Conservation (phyloP, 1,140 invertebrate genomes). For the Teleogryllus occipitalis region DNA sequence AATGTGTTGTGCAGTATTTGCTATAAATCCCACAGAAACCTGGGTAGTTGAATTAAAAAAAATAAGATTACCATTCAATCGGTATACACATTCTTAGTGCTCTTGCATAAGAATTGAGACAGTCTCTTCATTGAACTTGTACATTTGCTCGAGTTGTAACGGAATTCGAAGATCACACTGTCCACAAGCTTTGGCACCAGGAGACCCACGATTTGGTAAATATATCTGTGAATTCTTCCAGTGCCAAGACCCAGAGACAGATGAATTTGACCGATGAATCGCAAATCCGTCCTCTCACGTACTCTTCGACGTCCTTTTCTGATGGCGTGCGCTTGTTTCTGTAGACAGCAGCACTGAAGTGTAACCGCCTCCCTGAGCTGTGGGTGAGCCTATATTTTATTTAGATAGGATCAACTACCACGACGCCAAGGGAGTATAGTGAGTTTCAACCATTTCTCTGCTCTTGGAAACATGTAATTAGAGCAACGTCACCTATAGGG, state of each 20-base stretch:
- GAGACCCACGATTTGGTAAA: conserved; percentile 29
- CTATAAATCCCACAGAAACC: too few species aligned
- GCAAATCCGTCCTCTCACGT: too few species aligned
- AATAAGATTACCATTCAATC: too few species aligned
- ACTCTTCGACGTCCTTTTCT: too few species aligned
- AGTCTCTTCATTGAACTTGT: too few species aligned
- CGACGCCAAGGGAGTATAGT: neutral
- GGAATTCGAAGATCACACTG: too few species aligned
- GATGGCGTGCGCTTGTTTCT: neutral
- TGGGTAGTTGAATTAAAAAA: too few species aligned
- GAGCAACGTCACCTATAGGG: neutral
- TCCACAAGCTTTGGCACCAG: conserved; percentile 29
- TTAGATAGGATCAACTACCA: neutral
- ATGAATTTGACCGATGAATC: neutral
- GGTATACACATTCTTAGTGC: too few species aligned
- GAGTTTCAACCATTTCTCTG: too few species aligned
- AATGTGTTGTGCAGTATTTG: too few species aligned
- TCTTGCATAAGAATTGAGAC: too few species aligned
- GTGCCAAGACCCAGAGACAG: conserved; percentile 29
- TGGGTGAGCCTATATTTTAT: neutral
- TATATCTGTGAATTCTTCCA: conserved; percentile 33
- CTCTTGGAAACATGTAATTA: neutral
- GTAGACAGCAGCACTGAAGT: neutral
- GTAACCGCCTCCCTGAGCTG: neutral
- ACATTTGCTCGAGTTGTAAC: too few species aligned